phyloP scores from a whole-genome alignment of 2,888 invertebrate genomes.

The Protodeltote pygarga region DNA sequence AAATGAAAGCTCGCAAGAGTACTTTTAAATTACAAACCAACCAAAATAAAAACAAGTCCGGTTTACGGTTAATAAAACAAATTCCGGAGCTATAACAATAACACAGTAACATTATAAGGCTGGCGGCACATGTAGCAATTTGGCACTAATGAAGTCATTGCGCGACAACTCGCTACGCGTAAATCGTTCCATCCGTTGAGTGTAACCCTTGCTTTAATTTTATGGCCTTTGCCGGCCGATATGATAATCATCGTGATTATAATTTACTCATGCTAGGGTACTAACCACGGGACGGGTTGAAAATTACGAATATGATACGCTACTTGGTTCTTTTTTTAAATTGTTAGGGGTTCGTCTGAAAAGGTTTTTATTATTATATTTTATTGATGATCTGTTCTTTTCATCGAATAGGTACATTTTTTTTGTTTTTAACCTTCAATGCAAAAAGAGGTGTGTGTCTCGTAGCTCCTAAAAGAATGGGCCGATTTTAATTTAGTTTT shows the following conservation, averaged over 20 bases:
- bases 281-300: constrained; percentile 26
- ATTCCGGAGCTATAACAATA: constrained; percentile 8
- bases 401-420: neutral
- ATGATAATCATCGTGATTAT: constrained; percentile 67
- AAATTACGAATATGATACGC: constrained; percentile 46
- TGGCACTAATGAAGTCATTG: constrained; percentile 69
- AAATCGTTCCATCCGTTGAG: constrained; percentile 63
- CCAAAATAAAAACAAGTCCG: neutral
- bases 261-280: constrained; percentile 50
- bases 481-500: too few species aligned
- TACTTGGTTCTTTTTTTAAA: constrained; percentile 7
- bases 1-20: too few species aligned
- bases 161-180: constrained; percentile 44
- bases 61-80: constrained; percentile 1
- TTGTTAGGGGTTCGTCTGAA: constrained; percentile 13
- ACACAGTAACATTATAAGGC: constrained; percentile 45
- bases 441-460: too few species aligned
- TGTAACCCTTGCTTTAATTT: constrained; percentile 66
- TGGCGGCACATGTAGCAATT: constrained; percentile 47
- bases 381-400: neutral
- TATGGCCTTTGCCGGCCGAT: constrained; percentile 61
- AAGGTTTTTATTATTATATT: neutral
- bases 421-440: too few species aligned
- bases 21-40: too few species aligned
- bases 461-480: too few species aligned